Conservation (phyloP, 2,113 vertebrate species). For the Lagopus leucura region DNA sequence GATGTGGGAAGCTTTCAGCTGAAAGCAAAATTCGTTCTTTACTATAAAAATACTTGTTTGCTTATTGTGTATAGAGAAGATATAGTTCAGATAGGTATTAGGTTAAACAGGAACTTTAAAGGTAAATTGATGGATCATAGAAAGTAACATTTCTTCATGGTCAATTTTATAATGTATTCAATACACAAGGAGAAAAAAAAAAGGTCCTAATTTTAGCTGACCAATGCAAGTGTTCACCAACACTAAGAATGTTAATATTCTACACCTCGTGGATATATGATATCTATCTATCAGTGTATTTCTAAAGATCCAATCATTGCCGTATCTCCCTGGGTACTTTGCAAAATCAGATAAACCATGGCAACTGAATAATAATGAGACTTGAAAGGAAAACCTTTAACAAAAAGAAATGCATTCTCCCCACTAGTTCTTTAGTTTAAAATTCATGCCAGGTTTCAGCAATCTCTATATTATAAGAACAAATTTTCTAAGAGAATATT, state of each 20-base stretch:
- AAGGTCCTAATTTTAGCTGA: background rate
- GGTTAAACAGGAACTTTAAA: background rate
- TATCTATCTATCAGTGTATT: conserved; percentile 17
- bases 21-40: background rate
- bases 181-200: background rate
- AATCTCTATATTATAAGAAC: conserved; percentile 38
- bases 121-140: background rate
- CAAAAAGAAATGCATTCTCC: conserved; percentile 56
- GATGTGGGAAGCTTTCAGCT: background rate
- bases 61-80: background rate
- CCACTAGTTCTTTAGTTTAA: conserved; percentile 44
- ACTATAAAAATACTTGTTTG: background rate
- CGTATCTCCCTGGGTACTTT: conserved; percentile 39
- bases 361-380: conserved; percentile 66
- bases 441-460: conserved; percentile 46
- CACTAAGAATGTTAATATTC: background rate
- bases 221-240: background rate
- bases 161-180: background rate
- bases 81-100: background rate
- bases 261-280: background rate
- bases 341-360: conserved; percentile 70
- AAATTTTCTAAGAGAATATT: conserved; percentile 43
- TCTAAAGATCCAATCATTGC: conserved; percentile 32
- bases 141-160: background rate
- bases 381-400: conserved; percentile 66